Evolutionary conservation across 2,797 vertebrate species (phyloP).

Genomic region (Trachurus trachurus): DNA sequence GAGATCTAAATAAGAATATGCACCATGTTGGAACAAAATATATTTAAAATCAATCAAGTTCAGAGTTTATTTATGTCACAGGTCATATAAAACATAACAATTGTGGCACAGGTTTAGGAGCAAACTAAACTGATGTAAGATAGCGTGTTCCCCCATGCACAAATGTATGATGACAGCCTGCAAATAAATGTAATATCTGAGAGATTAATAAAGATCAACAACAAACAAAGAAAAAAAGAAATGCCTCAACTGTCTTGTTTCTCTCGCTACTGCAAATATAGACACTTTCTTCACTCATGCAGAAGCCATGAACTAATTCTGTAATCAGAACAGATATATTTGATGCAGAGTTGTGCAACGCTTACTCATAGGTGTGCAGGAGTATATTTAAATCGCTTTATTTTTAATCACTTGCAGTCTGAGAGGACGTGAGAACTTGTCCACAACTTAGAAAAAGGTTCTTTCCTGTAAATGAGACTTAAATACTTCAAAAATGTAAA

Average conservation of each 20-base stretch:
- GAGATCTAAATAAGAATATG: too few species aligned
- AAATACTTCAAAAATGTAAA: background rate
- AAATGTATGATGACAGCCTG: background rate
- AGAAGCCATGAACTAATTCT: slow-evolving; percentile 25
- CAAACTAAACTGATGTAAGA: background rate
- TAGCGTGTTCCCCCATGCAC: background rate
- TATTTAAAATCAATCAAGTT: slow-evolving; percentile 2
- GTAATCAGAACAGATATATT: slow-evolving; percentile 6
- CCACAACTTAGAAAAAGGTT: background rate
- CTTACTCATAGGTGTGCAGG: background rate
- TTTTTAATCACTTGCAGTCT: slow-evolving; percentile 5
- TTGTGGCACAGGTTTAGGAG: background rate
- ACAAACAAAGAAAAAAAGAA: too few species aligned
- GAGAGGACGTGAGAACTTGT: background rate
- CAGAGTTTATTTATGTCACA: slow-evolving; percentile 9
- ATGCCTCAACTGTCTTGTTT: background rate
- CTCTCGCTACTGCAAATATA: slow-evolving; percentile 16
- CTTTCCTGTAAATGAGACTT: background rate
- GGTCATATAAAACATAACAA: slow-evolving; percentile 8
- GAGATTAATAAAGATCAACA: background rate
- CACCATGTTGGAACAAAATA: too few species aligned
- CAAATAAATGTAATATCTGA: background rate
- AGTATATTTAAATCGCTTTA: background rate
- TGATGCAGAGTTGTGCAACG: background rate
- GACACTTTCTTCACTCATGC: slow-evolving; percentile 1